phyloP scores from a whole-genome alignment of 2,888 invertebrate genomes.

The Drosophila percnosoma region DNA sequence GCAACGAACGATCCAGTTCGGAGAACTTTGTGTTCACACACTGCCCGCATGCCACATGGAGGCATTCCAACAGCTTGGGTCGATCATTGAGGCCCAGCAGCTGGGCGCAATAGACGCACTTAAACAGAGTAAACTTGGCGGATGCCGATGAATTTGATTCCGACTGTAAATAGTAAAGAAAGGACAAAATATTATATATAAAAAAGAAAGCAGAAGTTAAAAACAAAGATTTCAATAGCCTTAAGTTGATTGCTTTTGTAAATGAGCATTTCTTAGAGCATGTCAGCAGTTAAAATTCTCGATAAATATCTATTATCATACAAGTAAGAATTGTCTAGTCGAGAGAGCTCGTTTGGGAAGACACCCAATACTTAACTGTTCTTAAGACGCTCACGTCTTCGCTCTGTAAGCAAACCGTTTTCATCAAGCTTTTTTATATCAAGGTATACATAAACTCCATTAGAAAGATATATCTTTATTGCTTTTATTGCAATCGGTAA shows the following conservation, averaged over 20 bases:
- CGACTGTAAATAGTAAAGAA: conserved; percentile 62
- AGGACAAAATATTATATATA: background rate
- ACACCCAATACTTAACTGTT: background rate
- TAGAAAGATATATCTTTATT: background rate
- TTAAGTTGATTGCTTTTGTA: background rate
- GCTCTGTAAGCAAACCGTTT: background rate
- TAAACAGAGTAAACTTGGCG: conserved; percentile 82
- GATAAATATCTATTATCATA: background rate
- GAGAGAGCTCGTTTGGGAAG: background rate
- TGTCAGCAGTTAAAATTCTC: background rate
- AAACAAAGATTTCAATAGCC: background rate
- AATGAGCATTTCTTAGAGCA: background rate
- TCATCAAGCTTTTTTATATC: background rate
- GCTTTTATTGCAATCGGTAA: background rate
- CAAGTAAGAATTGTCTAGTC: background rate
- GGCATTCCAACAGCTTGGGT: conserved; percentile 94
- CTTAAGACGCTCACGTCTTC: background rate
- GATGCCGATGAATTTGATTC: conserved; percentile 83
- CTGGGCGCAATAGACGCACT: conserved; percentile 87
- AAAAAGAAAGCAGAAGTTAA: background rate
- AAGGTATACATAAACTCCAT: background rate
- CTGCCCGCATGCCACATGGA: conserved; percentile 93
- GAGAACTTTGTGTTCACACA: conserved; percentile 90
- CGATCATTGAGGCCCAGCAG: conserved; percentile 86
- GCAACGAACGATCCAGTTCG: conserved; percentile 84